Evolutionary conservation across 1,140 invertebrate species (phyloP), one percentile per base, ranked within the genome.

Genomic region (Plodia interpunctella): DNA sequence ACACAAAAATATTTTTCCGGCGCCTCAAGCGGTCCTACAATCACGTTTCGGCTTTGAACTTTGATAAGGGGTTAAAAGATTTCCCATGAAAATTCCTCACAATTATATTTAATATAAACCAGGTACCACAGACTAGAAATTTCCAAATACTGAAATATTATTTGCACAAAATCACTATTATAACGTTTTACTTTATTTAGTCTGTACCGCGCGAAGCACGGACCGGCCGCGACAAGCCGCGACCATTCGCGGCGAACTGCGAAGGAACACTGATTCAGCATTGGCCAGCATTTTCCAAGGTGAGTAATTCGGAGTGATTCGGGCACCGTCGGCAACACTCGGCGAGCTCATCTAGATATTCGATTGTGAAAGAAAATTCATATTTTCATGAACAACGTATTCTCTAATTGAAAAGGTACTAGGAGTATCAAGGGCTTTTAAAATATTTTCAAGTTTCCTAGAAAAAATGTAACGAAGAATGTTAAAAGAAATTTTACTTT

Each of bases 281-380:
- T 83, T 84, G 81, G 82, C 73, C 72, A 76, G 62, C 73, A 71
- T 76, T 77, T 78, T 84, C 72, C 68, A 87, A 87, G 85, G 85
- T 87, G 82, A 88, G 85, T 75, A 79, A 72, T 76, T 80, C 83
- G 78, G 59, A 35, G 51, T 50, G 49, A 50, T 71, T 78, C 85
- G 83, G 72, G 56, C 18, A 19, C 30, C 55, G 59, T 84, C 83
- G 84, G 74, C 63, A 62, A 52, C 65, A 59, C 54, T 80, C 80
- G 79, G 69, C 21, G 54, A 66, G 69, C 73, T 80, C 78, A 82
- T 85, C 83, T 76, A 78, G 70, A 76, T n/a, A n/a, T 80, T 85
- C 82, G 74, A 83, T 82, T 81, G 74, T 78, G 71, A 76, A 81
- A 87, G 80, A 66, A 78, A 81, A 80, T 79, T 85, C 74, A 82